Conservation (phyloP, 2,113 vertebrate species). For the Lepidothrix coronata region DNA sequence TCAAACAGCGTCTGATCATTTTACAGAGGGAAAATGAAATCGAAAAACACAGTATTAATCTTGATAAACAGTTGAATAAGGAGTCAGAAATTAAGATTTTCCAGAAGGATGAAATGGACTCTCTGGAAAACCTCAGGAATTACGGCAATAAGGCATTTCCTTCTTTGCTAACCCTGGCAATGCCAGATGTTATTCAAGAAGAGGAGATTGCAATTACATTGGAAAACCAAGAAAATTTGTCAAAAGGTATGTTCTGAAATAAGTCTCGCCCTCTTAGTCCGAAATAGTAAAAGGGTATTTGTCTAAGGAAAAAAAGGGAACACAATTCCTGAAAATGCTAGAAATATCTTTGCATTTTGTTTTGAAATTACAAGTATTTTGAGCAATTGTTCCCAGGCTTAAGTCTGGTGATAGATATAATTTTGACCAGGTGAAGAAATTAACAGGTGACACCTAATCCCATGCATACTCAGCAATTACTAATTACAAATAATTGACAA, state of each 20-base stretch:
- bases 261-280: not conserved
- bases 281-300: not conserved
- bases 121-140: constrained; percentile 50
- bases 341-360: not conserved
- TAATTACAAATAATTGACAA: not conserved
- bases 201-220: constrained; percentile 71
- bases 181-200: constrained; percentile 59
- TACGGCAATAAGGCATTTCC: constrained; percentile 34
- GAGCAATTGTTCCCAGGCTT: not conserved
- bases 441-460: not conserved
- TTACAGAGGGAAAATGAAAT: constrained; percentile 63
- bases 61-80: constrained; percentile 36
- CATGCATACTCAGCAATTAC: not conserved
- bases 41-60: constrained; percentile 49
- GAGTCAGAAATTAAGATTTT: constrained; percentile 46
- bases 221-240: constrained; percentile 73
- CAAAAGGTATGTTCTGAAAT: constrained; percentile 73
- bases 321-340: not conserved
- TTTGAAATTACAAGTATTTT: not conserved
- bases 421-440: not conserved
- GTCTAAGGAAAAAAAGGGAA: not conserved
- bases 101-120: constrained; percentile 41
- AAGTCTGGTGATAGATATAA: not conserved
- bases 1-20: not conserved
- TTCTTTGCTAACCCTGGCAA: not conserved